Conservation (phyloP, 2,797 vertebrate genomes). For the Prunella strophiata region DNA sequence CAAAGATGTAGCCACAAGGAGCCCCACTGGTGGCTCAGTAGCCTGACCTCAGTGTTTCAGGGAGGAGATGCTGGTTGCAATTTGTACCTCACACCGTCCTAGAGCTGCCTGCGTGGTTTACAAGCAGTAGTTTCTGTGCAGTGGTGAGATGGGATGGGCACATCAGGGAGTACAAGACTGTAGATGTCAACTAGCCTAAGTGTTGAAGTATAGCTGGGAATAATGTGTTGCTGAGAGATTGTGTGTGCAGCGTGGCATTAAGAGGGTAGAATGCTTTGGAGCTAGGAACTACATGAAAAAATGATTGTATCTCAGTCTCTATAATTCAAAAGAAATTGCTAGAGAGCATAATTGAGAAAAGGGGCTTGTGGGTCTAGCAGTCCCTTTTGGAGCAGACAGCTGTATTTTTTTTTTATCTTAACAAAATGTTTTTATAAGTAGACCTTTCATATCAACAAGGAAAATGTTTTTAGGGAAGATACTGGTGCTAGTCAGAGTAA, state of each 20-base stretch:
- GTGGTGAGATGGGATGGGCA: background rate
- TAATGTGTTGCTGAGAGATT: background rate
- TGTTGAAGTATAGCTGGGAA: conserved; percentile 6
- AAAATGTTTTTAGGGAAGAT: background rate
- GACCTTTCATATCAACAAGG: background rate
- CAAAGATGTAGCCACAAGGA: fast-evolving
- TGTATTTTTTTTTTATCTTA: background rate
- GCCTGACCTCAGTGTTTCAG: background rate
- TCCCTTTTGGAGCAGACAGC: background rate
- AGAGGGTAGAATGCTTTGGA: conserved; percentile 3
- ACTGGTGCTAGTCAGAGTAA: background rate
- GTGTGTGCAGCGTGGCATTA: background rate
- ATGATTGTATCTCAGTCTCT: background rate
- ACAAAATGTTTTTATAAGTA: background rate
- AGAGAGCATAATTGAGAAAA: background rate
- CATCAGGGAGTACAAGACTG: background rate
- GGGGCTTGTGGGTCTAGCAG: background rate
- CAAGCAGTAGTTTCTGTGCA: background rate
- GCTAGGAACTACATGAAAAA: background rate
- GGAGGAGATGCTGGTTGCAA: background rate
- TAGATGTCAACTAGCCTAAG: background rate
- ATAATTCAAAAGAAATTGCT: conserved; percentile 8
- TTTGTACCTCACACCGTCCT: background rate
- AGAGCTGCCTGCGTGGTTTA: fast-evolving
- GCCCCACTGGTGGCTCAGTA: background rate